phyloP scores from a whole-genome alignment of 2,888 invertebrate genomes.

The Augochlorella aurata region DNA sequence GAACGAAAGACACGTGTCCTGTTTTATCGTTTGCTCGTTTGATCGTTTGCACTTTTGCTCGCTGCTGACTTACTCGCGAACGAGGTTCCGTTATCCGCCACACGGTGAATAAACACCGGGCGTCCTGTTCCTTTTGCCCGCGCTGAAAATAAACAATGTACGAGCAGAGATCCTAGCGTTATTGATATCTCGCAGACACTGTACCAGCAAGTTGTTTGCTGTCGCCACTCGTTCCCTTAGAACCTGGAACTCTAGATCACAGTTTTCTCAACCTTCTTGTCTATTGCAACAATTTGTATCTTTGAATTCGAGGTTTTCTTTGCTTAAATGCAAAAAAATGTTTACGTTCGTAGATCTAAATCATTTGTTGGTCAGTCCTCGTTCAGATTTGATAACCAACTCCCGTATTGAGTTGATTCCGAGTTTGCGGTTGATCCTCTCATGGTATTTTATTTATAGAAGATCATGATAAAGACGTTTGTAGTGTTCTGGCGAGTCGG shows the following conservation, averaged over 20 bases:
- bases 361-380: background rate
- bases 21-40: slow-evolving; percentile 30
- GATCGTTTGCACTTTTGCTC: background rate
- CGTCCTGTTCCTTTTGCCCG: slow-evolving; percentile 63
- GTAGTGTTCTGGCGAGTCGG: slow-evolving; percentile 20
- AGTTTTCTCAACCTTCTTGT: background rate
- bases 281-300: too few species aligned
- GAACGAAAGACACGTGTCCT: slow-evolving; percentile 3
- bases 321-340: too few species aligned
- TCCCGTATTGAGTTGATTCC: background rate
- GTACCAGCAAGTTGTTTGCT: background rate
- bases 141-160: slow-evolving; percentile 65
- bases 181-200: slow-evolving; percentile 37
- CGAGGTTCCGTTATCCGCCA: slow-evolving; percentile 66
- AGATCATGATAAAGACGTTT: slow-evolving; percentile 30
- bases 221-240: background rate
- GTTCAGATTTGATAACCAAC: background rate
- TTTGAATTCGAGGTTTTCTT: background rate
- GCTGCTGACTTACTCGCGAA: slow-evolving; percentile 23
- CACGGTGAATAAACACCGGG: slow-evolving; percentile 60
- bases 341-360: background rate
- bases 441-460: slow-evolving; percentile 41
- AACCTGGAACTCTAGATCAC: background rate
- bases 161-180: slow-evolving; percentile 35
- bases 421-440: background rate